Base-by-base conservation (phyloP, 2,797 vertebrate species). In the Petrocephalus schoutedeni region DNA sequence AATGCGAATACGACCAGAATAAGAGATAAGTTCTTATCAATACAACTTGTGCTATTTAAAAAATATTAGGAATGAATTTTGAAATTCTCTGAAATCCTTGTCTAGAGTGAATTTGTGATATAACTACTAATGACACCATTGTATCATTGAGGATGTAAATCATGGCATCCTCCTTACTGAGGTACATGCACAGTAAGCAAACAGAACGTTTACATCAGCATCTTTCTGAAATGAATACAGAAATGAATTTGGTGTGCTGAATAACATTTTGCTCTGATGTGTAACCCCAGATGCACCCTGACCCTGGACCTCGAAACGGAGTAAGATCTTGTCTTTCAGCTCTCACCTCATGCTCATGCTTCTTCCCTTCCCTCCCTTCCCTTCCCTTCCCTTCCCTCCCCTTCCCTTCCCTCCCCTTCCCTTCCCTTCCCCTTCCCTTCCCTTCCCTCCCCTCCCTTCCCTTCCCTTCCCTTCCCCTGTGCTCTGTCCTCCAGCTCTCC, bases 181-280 rank as follows among this genome's bases (percentile, higher is more conserved):
- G 54, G 32, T 10, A 58, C 3, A 87, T 80, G 87, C 21, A 32
- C 87, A 74, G 36, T 1, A n/a, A 19, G 57, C 57, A 74, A 45
- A 32, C 49, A 51, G 2, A 6, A 57, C 57, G 84, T n/a, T n/a
- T 14, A 59, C 21, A 83, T 7, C 19, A 16, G 8, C n/a, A n/a
- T 59, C 14, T 57, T 56, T 77, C 3, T 36, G 36, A 77, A 89
- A 28, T 28, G 28, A 28, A 28, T 89, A 90, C 89, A 89, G 90
- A 89, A 91, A 91, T 91, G 88, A 85, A 59, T 89, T 87, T 32
- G 82, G 91, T 90, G 89, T 88, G 88, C 90, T 91, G 90, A 92
- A 91, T 93, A 90, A 92, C 90, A 91, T 91, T 93, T 92, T 91
- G 88, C 91, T 91, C 91, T 91, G 87, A 90, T 92, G 90, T 92